phyloP scores from a whole-genome alignment of 2,888 invertebrate species.

The Morpho helenor region DNA sequence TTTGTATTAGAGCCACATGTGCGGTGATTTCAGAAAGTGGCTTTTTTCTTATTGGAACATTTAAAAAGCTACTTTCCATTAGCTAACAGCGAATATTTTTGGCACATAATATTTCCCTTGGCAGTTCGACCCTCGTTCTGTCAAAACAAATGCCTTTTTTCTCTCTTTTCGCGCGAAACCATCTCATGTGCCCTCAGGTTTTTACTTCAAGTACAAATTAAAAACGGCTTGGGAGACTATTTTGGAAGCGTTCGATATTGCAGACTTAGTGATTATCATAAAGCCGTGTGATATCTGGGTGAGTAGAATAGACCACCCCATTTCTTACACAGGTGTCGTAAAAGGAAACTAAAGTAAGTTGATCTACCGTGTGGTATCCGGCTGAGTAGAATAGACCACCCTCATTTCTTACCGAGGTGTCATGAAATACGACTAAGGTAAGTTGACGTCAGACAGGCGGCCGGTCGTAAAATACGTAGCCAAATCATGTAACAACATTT shows the following conservation, averaged over 20 bases:
- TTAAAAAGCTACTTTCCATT: slow-evolving; percentile 30
- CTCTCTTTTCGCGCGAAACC: slow-evolving; percentile 43
- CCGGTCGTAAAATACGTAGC: too few species aligned
- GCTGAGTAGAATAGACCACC: too few species aligned
- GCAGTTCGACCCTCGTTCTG: slow-evolving; percentile 50
- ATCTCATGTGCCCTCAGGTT: slow-evolving; percentile 52
- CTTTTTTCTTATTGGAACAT: slow-evolving; percentile 25
- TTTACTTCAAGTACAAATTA: slow-evolving; percentile 75
- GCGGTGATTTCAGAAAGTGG: slow-evolving; percentile 1
- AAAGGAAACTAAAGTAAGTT: too few species aligned
- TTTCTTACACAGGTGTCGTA: too few species aligned
- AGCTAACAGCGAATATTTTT: slow-evolving; percentile 30
- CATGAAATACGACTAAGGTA: too few species aligned
- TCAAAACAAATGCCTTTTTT: slow-evolving; percentile 60
- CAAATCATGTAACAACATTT: too few species aligned
- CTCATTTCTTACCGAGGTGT: too few species aligned
- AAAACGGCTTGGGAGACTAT: slow-evolving; percentile 48
- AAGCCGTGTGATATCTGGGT: too few species aligned
- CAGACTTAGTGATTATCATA: too few species aligned
- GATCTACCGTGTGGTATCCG: too few species aligned
- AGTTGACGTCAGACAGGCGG: too few species aligned
- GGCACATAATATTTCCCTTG: slow-evolving; percentile 41
- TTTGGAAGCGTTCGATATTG: slow-evolving; percentile 26
- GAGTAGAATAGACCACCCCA: too few species aligned
- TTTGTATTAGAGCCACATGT: background rate